Base-by-base conservation (phyloP, 2,888 invertebrate genomes). In the Caenorhabditis wallacei region DNA sequence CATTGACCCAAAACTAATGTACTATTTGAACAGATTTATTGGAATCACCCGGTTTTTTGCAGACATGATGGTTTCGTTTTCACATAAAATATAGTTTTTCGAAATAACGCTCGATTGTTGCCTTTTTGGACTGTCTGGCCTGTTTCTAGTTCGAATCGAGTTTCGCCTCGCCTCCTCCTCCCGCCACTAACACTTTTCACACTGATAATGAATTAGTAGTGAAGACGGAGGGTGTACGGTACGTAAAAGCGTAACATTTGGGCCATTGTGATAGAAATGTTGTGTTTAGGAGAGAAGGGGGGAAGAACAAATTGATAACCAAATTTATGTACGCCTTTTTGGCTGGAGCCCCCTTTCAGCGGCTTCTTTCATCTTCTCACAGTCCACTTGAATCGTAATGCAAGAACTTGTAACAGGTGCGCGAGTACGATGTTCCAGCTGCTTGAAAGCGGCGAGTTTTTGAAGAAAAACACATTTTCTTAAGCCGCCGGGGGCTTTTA, bases 381-480 rank as follows among this genome's bases (percentile, higher is more conserved):
- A 56, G 56, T 56, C 18, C n/a, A 13, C 35, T n/a, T 20, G 20
- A 26, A 11, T 37, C 35, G 59, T 37, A 59, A 57, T 40, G 26
- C 13, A 30, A 57, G 2, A 24, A 56, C 18, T 57, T 18, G 53
- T 48, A 51, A 59, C 59, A 59, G 59, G 51, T 59, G 20, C 35
- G 68, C 24, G 22, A 43, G 61, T 7, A 10, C 22, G 20, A n/a
- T 26, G 69, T 57, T 69, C 69, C 46, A 57, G 46, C 57, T 48
- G 71, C 37, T 7, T 54, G 63, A 37, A n/a, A 37, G 37, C 35
- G 46, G 46, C 13, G 18, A 43, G 5, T 13, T 22, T 43, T 40
- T 46, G 24, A 35, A 53, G 63, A 66, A 76, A 35, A 68, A 76
- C 68, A 61, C 76, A 76, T 76, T 76, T 69, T 76, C 69, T 69